Percentiles rank a stretch among this genome's conserved stretches.
These are phyloP conservation scores for Hydrozoanthus tunicans DNA, from an alignment of 64 coral and sea anemone genomes.

Conservation along the genomic window DNA sequence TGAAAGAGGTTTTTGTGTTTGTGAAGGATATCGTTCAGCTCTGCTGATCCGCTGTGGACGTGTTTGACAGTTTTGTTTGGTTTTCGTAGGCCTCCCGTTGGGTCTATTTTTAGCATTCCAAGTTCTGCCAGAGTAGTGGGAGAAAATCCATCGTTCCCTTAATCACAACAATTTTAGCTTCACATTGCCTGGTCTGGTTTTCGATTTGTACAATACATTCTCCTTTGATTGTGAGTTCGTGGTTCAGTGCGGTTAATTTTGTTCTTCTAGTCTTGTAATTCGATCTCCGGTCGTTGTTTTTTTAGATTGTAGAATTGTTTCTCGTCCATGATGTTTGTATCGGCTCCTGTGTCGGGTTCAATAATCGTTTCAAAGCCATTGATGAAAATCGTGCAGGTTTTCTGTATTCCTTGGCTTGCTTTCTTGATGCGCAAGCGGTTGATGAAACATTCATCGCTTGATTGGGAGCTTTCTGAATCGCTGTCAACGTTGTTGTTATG, in stretches of 20 bases:
- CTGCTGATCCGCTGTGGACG: slow-evolving; percentile 19
- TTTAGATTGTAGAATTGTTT: slow-evolving; percentile 37
- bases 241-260: slow-evolving; percentile 54
- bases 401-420: slow-evolving; percentile 64
- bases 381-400: slow-evolving; percentile 66
- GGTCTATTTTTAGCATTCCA: slow-evolving; percentile 50
- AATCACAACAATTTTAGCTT: slow-evolving; percentile 37
- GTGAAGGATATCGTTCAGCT: slow-evolving; percentile 18
- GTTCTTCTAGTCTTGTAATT: slow-evolving; percentile 25
- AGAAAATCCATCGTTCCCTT: slow-evolving; percentile 51
- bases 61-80: slow-evolving; percentile 55
- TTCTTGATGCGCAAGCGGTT: slow-evolving; percentile 63
- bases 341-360: slow-evolving; percentile 38
- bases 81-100: slow-evolving; percentile 22
- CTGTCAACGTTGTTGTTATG: slow-evolving; percentile 41
- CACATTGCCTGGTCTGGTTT: slow-evolving; percentile 20
- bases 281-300: slow-evolving; percentile 9
- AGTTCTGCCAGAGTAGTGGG: slow-evolving; percentile 42
- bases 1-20: background rate
- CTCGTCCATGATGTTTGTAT: slow-evolving; percentile 62
- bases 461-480: slow-evolving; percentile 49
- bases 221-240: slow-evolving; percentile 27
- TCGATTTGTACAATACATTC: slow-evolving; percentile 29
- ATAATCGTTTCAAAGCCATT: slow-evolving; percentile 30
- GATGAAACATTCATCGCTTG: slow-evolving; percentile 61